Percentiles rank a stretch among this genome's conserved stretches.
These are phyloP conservation scores for Agrochola macilenta DNA, from an alignment of 2,888 invertebrate genomes.

Conservation along the genomic window DNA sequence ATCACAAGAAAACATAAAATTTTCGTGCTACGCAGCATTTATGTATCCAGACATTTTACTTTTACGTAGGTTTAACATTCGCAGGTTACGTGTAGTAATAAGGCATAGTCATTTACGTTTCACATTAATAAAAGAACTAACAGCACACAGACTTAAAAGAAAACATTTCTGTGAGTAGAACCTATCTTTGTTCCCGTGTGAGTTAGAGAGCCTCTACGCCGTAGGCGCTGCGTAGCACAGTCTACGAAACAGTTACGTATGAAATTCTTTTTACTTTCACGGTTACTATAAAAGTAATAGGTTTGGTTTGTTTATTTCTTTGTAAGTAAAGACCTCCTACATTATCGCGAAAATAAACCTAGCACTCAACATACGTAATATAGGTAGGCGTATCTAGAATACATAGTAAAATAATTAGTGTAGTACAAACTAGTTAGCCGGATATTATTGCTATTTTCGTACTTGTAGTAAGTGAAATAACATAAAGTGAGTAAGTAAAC, in stretches of 20 bases:
- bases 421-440: not conserved
- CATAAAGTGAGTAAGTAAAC: not conserved
- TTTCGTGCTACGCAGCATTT: not conserved
- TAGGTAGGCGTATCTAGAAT: not conserved
- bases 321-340: not conserved
- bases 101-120: not conserved
- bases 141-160: not conserved
- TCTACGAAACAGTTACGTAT: slow-evolving; percentile 19
- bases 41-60: not conserved
- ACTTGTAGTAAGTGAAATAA: not conserved
- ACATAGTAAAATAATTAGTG: not conserved
- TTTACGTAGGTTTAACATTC: not conserved
- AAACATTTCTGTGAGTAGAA: not conserved
- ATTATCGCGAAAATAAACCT: not conserved
- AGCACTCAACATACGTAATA: not conserved
- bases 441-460: not conserved
- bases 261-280: slow-evolving; percentile 4
- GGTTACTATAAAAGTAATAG: not conserved
- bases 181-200: slow-evolving; percentile 9
- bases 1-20: not conserved
- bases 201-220: slow-evolving; percentile 41
- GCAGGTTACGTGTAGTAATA: not conserved
- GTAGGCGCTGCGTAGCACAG: slow-evolving; percentile 49
- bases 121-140: not conserved
- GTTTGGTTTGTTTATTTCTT: not conserved